Conservation (phyloP, 92 coral and sea anemone species). For the Umimayanthus chanpuru region DNA sequence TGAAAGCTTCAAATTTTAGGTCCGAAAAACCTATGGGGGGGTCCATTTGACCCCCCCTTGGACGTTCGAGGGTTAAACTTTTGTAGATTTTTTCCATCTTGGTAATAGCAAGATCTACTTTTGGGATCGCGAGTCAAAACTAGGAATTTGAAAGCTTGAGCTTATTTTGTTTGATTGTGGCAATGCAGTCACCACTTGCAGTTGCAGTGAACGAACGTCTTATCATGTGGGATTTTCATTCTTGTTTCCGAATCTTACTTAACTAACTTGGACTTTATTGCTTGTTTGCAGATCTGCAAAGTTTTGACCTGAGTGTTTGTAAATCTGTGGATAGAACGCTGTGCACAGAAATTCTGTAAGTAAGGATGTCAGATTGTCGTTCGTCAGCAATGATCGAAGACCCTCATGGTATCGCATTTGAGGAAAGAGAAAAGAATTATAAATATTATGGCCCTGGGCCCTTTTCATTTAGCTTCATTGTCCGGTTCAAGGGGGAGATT, state of each 20-base stretch:
- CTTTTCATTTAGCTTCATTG: too few relatives aligned
- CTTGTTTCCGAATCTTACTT: not conserved
- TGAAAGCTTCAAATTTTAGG: too few relatives aligned
- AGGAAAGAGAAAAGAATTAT: too few relatives aligned
- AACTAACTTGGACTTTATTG: not conserved
- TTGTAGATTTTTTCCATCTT: too few relatives aligned
- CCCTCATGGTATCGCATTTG: not conserved
- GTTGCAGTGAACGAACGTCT: too few relatives aligned
- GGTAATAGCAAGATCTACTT: too few relatives aligned
- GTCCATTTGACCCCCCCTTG: too few relatives aligned
- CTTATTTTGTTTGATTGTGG: not conserved
- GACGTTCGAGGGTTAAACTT: too few relatives aligned
- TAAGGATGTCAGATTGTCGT: not conserved
- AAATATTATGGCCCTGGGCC: too few relatives aligned
- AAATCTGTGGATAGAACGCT: not conserved
- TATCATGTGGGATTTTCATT: not conserved
- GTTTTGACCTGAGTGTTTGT: not conserved
- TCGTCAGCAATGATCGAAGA: too few relatives aligned
- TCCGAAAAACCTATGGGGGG: too few relatives aligned
- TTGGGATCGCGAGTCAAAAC: not conserved
- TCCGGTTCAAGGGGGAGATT: too few relatives aligned
- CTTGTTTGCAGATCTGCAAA: conserved; percentile 17
- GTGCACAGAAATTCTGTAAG: not conserved
- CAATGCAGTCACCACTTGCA: not conserved
- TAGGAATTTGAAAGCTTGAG: not conserved